These are phyloP conservation scores for Heliangelus exortis DNA, from an alignment of 2,797 vertebrate species.

Conservation along the genomic window DNA sequence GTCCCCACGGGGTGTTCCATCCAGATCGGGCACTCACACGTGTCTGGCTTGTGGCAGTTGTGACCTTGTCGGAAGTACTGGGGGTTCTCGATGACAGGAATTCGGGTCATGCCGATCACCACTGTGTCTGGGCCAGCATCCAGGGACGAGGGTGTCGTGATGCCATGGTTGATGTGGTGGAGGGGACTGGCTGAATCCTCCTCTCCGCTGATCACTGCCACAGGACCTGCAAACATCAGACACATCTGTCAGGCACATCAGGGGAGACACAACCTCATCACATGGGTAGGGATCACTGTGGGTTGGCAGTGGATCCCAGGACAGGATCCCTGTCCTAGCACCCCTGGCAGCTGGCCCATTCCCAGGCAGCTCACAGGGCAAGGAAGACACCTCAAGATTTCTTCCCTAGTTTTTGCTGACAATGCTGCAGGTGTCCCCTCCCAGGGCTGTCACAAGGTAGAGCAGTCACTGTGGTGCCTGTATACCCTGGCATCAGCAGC, in stretches of 20 bases:
- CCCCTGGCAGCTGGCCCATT: neutral
- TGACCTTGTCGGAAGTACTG: slow-evolving; percentile 98
- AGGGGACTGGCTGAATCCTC: slow-evolving; percentile 98
- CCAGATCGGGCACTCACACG: slow-evolving; percentile 84
- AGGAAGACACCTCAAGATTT: neutral
- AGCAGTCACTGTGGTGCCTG: neutral
- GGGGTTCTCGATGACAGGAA: slow-evolving; percentile 96
- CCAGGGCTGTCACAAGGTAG: neutral
- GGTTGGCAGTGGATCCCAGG: neutral
- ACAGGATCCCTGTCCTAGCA: neutral
- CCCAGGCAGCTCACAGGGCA: neutral
- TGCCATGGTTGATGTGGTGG: slow-evolving; percentile 97
- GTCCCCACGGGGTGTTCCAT: neutral
- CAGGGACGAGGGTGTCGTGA: slow-evolving; percentile 92
- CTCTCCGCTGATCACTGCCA: slow-evolving; percentile 96
- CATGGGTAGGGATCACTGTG: accelerated
- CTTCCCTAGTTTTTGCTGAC: neutral
- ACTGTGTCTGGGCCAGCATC: slow-evolving; percentile 92
- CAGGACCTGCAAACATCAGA: slow-evolving; percentile 82
- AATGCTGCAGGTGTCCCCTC: neutral
- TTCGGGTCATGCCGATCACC: slow-evolving; percentile 98
- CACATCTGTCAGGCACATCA: neutral
- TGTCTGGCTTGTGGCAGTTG: slow-evolving; percentile 96
- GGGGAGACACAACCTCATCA: accelerated
- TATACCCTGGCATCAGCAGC: neutral